phyloP scores from a whole-genome alignment of 2,797 vertebrate species.

The Anableps anableps region DNA sequence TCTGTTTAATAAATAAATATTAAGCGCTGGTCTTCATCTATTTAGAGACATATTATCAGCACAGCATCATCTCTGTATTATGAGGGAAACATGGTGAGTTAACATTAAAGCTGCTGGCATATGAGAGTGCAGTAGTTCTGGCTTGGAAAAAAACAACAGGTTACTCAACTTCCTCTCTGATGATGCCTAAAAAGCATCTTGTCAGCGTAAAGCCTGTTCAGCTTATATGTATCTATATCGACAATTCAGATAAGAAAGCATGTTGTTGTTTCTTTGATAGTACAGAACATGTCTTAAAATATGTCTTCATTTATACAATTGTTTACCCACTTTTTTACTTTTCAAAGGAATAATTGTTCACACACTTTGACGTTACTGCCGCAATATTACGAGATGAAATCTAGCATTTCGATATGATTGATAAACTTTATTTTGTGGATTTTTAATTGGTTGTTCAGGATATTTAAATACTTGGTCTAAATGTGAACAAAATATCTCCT shows the following conservation, averaged over 20 bases:
- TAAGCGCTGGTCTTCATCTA: neutral
- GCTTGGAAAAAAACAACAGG: too few relatives aligned
- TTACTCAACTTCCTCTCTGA: neutral
- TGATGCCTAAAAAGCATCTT: neutral
- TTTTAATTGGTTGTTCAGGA: neutral
- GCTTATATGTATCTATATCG: neutral
- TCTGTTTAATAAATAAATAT: neutral
- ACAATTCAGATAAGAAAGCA: neutral
- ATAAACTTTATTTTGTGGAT: neutral
- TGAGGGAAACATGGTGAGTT: neutral
- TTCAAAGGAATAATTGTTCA: neutral
- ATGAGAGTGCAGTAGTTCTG: neutral
- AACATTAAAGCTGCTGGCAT: neutral
- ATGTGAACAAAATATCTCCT: neutral
- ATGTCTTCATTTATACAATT: too few relatives aligned
- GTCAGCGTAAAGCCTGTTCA: neutral
- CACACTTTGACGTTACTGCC: neutral
- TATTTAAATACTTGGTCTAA: neutral
- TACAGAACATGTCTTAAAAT: too few relatives aligned
- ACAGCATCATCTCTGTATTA: neutral
- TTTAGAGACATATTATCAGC: neutral
- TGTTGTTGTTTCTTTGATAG: too few relatives aligned
- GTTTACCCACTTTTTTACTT: neutral
- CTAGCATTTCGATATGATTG: neutral
- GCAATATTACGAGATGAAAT: neutral